Conservation (phyloP, 2,113 vertebrate genomes). For the Climacteris rufus region DNA sequence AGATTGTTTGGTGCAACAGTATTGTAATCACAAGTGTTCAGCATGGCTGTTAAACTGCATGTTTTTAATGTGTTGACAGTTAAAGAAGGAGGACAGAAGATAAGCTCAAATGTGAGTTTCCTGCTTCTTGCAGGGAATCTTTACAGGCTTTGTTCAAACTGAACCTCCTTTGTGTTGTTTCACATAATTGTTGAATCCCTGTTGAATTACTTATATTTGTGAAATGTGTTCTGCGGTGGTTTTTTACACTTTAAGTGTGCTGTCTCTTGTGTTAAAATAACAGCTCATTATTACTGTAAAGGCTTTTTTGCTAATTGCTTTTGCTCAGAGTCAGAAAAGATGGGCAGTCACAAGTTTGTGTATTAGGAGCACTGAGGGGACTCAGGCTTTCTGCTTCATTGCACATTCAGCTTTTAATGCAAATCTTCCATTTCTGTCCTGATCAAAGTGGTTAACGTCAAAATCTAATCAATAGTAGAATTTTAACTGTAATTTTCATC, state of each 20-base stretch:
- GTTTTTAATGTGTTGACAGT: conserved; percentile 76
- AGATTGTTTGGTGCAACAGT: not conserved
- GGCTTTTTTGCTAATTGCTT: not conserved
- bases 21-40: conserved; percentile 19
- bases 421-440: not conserved
- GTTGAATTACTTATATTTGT: conserved; percentile 34
- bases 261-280: conserved; percentile 26
- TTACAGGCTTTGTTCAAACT: conserved; percentile 38
- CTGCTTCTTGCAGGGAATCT: conserved; percentile 64
- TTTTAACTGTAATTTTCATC: not conserved
- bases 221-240: not conserved
- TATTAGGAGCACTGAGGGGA: not conserved
- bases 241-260: not conserved
- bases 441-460: not conserved
- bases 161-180: conserved; percentile 35
- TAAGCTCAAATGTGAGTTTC: conserved; percentile 73
- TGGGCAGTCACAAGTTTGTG: not conserved
- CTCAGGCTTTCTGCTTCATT: not conserved
- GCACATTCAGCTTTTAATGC: not conserved
- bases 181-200: not conserved
- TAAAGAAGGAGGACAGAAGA: conserved; percentile 74
- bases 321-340: not conserved
- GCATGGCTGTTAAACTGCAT: conserved; percentile 72
- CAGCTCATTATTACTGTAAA: not conserved
- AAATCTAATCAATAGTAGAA: not conserved